These are phyloP conservation scores for Rhynchonycteris naso DNA, from an alignment of 2,797 vertebrate genomes.

Conservation along the genomic window DNA sequence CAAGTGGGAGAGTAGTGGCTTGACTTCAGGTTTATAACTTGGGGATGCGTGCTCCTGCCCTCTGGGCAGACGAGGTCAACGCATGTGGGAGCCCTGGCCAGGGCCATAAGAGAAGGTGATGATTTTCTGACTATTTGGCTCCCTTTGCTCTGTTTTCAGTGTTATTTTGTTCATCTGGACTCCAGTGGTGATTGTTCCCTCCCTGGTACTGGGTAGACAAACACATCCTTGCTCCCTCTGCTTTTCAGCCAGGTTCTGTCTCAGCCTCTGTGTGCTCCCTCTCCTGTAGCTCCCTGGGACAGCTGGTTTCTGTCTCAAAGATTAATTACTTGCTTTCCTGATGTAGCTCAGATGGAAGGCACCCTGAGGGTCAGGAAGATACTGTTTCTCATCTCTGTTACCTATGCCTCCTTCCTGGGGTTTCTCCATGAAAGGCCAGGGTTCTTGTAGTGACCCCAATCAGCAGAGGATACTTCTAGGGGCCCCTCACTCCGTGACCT, in stretches of 20 bases:
- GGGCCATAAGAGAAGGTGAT: neutral
- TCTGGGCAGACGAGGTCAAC: neutral
- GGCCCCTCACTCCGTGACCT: neutral
- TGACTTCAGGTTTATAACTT: neutral
- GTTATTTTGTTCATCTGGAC: neutral
- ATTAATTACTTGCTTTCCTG: constrained; percentile 49
- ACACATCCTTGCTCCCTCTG: neutral
- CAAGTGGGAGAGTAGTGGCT: neutral
- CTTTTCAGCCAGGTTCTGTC: neutral
- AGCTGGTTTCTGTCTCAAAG: constrained; percentile 40
- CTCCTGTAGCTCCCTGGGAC: neutral
- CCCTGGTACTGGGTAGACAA: neutral
- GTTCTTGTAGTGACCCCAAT: neutral
- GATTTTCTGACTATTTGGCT: neutral
- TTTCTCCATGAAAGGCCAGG: neutral
- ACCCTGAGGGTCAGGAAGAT: neutral
- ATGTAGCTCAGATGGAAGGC: neutral
- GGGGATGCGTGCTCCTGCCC: neutral
- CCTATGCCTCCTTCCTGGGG: neutral
- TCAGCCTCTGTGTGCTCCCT: neutral
- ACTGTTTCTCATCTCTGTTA: neutral
- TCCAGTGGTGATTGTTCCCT: too few relatives aligned
- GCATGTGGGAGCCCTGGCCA: neutral
- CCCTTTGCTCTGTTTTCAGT: neutral
- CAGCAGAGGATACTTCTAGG: neutral